Evolutionary conservation across 1,140 invertebrate species (phyloP).

Genomic region (Mylabris phalerata): DNA sequence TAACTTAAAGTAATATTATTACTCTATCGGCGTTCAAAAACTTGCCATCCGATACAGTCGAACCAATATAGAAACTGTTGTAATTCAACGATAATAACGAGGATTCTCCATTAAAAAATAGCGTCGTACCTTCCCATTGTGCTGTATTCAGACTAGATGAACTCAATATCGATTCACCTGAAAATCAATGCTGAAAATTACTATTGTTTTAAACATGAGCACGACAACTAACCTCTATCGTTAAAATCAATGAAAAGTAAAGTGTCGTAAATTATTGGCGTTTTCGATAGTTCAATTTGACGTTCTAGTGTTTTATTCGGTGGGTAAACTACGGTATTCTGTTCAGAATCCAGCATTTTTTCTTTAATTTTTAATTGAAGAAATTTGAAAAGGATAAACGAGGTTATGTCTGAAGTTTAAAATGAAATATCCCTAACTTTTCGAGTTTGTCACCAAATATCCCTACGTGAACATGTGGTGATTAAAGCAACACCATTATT

Average conservation of each 20-base stretch:
- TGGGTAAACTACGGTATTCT: slow-evolving; percentile 18
- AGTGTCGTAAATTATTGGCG: slow-evolving; percentile 24
- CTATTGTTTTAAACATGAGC: neutral
- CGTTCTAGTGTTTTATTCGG: slow-evolving; percentile 30
- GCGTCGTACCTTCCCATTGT: slow-evolving; percentile 30
- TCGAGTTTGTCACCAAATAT: neutral
- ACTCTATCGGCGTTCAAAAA: slow-evolving; percentile 25
- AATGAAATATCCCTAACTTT: too few relatives aligned
- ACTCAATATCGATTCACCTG: slow-evolving; percentile 27
- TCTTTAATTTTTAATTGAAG: neutral
- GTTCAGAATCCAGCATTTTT: neutral
- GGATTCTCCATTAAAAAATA: slow-evolving; percentile 22
- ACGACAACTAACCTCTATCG: slow-evolving; percentile 14
- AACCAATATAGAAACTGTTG: slow-evolving; percentile 21
- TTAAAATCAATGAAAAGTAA: slow-evolving; percentile 31
- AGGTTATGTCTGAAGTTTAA: neutral
- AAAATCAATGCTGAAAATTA: slow-evolving; percentile 10
- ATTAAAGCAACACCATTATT: neutral
- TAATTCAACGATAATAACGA: slow-evolving; percentile 17
- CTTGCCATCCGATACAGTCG: slow-evolving; percentile 27
- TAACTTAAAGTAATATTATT: slow-evolving; percentile 5
- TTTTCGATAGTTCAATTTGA: slow-evolving; percentile 18
- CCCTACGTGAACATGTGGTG: neutral
- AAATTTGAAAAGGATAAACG: neutral
- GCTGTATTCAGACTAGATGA: slow-evolving; percentile 25